phyloP scores from a whole-genome alignment of 2,888 invertebrate species.

The Physocephala rufipes region DNA sequence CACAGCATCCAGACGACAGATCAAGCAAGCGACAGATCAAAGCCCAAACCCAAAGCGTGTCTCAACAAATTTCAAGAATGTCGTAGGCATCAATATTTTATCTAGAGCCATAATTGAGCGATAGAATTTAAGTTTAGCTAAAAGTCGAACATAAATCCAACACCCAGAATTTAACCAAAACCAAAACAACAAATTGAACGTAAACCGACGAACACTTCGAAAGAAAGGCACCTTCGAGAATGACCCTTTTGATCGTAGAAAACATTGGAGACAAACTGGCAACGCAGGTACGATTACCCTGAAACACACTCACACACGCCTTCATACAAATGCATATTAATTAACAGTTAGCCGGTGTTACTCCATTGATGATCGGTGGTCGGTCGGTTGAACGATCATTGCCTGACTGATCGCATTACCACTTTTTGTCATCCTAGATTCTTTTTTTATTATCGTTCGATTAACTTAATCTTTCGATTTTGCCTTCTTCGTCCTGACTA shows the following conservation, averaged over 20 bases:
- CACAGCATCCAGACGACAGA: background rate
- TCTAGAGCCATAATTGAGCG: slow-evolving; percentile 64
- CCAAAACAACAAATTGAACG: background rate
- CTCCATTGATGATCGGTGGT: background rate
- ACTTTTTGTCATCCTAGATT: background rate
- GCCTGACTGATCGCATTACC: background rate
- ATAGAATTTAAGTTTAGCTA: slow-evolving; percentile 63
- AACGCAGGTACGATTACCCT: background rate
- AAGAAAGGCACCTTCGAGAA: no score
- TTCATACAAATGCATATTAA: no score
- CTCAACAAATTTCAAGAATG: slow-evolving; percentile 6
- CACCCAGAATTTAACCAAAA: slow-evolving; percentile 49
- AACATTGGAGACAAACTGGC: slow-evolving; percentile 7
- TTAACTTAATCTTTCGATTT: background rate
- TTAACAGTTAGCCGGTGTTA: background rate
- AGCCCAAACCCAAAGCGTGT: background rate
- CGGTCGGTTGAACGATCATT: background rate
- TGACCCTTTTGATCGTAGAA: background rate
- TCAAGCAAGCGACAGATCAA: background rate
- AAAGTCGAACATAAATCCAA: slow-evolving; percentile 61
- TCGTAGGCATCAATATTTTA: slow-evolving; percentile 48
- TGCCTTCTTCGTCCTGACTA: background rate
- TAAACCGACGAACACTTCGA: background rate
- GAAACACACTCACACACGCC: no score
- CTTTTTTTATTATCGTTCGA: background rate